These are phyloP conservation scores for Orestias chungarensis DNA, from an alignment of 2,797 vertebrate species.

Conservation along the genomic window DNA sequence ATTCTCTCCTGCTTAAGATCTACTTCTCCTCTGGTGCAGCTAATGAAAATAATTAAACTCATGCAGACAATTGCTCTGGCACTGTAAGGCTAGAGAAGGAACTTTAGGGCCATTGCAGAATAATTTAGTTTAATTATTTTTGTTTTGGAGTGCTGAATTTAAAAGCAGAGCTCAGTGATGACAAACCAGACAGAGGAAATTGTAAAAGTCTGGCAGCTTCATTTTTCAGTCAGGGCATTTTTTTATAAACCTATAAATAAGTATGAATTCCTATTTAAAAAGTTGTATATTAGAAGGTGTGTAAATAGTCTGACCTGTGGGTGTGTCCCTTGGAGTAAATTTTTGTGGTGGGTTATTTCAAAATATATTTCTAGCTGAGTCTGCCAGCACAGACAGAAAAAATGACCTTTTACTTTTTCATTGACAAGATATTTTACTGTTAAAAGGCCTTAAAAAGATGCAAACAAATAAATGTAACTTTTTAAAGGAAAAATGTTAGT, in stretches of 20 bases:
- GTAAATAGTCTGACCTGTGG: neutral
- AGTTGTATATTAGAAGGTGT: neutral
- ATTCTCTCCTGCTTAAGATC: neutral
- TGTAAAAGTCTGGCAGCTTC: neutral
- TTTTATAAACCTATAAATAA: neutral
- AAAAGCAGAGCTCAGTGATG: neutral
- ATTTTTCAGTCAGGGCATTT: neutral
- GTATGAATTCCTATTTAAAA: neutral
- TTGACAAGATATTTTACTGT: no score
- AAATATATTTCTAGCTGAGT: no score
- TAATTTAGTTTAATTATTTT: neutral
- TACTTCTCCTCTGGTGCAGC: neutral
- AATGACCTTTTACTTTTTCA: no score
- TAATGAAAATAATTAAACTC: constrained; percentile 1
- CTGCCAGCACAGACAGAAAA: no score
- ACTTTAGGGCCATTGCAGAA: neutral
- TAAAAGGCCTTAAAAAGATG: no score
- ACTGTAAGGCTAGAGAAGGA: neutral
- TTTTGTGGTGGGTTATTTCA: no score
- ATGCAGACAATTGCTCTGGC: neutral
- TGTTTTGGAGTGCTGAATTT: neutral
- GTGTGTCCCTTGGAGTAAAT: no score
- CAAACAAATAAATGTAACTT: no score
- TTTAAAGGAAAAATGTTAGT: no score
- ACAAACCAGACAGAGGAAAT: neutral